A percentile compares a stretch with the other conserved stretches of the same genome.
phyloP scores from a whole-genome alignment of 2,888 invertebrate genomes.

The Tinea trinotella region DNA sequence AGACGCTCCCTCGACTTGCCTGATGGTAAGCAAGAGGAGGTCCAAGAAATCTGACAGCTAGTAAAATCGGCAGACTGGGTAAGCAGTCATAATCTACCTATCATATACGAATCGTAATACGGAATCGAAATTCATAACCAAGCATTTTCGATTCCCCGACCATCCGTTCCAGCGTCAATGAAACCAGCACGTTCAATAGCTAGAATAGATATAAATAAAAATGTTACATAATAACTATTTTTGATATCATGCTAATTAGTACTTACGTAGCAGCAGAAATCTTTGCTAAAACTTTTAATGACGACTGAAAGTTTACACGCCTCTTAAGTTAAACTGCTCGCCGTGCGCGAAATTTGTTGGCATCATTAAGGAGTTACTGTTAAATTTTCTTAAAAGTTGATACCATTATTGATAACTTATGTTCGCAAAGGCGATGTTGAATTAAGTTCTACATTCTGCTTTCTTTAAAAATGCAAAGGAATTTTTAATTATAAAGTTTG shows the following conservation, averaged over 20 bases:
- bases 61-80: too few relatives aligned
- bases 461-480: not conserved
- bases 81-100: too few relatives aligned
- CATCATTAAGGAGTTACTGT: slow-evolving; percentile 62
- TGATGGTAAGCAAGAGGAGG: too few relatives aligned
- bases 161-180: too few relatives aligned
- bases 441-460: not conserved
- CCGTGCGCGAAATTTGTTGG: slow-evolving; percentile 56
- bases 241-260: slow-evolving; percentile 55
- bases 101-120: too few relatives aligned
- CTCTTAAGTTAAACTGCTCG: slow-evolving; percentile 53
- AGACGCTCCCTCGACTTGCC: too few relatives aligned
- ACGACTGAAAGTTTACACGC: slow-evolving; percentile 65
- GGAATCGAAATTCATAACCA: too few relatives aligned
- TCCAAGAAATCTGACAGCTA: too few relatives aligned
- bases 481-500: not conserved
- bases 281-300: slow-evolving; percentile 66
- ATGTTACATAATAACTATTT: not conserved
- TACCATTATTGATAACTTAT: slow-evolving; percentile 48
- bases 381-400: slow-evolving; percentile 35
- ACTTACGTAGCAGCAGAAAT: slow-evolving; percentile 47
- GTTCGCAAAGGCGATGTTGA: slow-evolving; percentile 4
- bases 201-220: too few relatives aligned
- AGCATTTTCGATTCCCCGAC: too few relatives aligned
- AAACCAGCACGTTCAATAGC: too few relatives aligned